Percentiles rank a stretch among this genome's conserved stretches.
Evolutionary conservation across 2,888 invertebrate genomes (phyloP).

Genomic region (Cotesia congregata): DNA sequence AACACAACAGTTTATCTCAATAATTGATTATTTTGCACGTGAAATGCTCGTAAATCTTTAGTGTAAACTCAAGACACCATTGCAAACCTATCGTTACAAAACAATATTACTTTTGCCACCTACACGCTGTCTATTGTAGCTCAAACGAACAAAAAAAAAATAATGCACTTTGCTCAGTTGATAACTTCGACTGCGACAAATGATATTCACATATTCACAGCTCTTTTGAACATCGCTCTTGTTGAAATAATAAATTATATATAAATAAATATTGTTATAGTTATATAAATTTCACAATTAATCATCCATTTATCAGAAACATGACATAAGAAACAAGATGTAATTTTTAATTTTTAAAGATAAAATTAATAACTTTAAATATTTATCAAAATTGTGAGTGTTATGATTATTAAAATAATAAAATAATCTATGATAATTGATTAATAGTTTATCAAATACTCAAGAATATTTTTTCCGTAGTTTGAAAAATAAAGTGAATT

Average conservation of each 20-base stretch:
- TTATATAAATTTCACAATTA: neutral
- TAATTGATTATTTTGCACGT: neutral
- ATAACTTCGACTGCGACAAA: neutral
- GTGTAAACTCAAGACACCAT: neutral
- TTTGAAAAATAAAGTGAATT: neutral
- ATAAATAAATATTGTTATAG: neutral
- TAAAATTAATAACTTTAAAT: neutral
- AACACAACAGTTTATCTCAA: neutral
- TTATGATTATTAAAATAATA: neutral
- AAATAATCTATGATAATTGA: neutral
- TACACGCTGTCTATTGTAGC: neutral
- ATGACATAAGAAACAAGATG: neutral
- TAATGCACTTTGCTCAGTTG: neutral
- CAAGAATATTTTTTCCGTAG: neutral
- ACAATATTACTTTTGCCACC: neutral
- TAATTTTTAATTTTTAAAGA: neutral
- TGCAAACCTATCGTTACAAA: neutral
- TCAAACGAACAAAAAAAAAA: neutral
- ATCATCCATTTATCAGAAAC: neutral
- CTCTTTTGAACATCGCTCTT: neutral
- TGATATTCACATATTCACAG: too few relatives aligned
- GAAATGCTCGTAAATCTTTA: neutral
- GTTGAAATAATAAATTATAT: neutral
- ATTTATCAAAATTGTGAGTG: neutral
- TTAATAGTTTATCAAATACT: neutral